Conservation (phyloP, 2,888 invertebrate species). For the Craniophora ligustri region DNA sequence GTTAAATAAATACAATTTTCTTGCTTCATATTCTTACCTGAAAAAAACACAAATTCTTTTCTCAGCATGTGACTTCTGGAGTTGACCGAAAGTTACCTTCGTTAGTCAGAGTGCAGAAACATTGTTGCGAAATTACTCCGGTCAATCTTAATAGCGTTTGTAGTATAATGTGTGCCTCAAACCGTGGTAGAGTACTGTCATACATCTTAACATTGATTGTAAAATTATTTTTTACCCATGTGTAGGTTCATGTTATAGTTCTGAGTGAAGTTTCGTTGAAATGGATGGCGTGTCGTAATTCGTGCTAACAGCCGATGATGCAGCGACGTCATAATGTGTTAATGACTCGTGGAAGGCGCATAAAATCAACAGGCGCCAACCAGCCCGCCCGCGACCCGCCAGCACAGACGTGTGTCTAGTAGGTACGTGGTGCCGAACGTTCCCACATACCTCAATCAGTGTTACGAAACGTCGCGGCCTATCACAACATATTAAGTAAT, state of each 20-base stretch:
- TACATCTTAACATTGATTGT: neutral
- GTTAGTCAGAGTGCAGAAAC: too few relatives aligned
- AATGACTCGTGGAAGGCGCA: constrained; percentile 45
- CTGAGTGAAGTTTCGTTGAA: constrained; percentile 11
- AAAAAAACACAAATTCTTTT: too few relatives aligned
- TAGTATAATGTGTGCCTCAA: too few relatives aligned
- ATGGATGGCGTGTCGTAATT: constrained; percentile 24
- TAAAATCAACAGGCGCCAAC: constrained; percentile 50
- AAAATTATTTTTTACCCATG: neutral
- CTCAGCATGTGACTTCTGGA: too few relatives aligned
- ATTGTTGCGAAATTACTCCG: too few relatives aligned
- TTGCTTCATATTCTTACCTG: too few relatives aligned
- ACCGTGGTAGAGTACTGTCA: neutral
- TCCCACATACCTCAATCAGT: constrained; percentile 64
- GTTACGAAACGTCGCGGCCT: constrained; percentile 62
- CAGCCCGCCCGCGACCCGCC: constrained; percentile 13
- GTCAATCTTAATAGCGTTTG: too few relatives aligned
- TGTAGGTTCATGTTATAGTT: neutral
- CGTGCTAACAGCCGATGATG: constrained; percentile 21
- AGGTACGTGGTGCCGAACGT: constrained; percentile 49
- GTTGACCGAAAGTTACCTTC: too few relatives aligned
- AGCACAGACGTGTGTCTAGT: constrained; percentile 23
- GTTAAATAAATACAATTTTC: too few relatives aligned
- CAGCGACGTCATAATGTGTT: constrained; percentile 40
- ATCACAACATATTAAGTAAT: constrained; percentile 83